Evolutionary conservation across 2,797 vertebrate species (phyloP).

Genomic region (Philypnodon macrostomus): DNA sequence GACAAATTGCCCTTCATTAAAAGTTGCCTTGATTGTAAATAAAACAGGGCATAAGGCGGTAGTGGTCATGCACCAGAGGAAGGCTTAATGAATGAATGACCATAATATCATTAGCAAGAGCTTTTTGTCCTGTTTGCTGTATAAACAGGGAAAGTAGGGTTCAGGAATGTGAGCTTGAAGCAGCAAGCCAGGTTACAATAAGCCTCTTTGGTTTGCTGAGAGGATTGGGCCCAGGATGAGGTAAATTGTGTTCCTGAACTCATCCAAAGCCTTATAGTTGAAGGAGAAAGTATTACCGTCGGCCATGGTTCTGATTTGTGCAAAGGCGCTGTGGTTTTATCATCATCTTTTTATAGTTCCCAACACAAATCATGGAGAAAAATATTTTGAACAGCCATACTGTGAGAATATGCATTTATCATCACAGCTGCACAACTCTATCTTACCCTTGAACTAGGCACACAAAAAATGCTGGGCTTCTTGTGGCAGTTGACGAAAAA

Average conservation of each 20-base stretch:
- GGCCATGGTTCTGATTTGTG: slow-evolving; percentile 29
- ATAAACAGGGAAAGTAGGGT: slow-evolving; percentile 40
- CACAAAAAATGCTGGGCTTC: slow-evolving; percentile 8
- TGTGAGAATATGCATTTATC: slow-evolving; percentile 17
- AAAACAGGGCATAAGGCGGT: slow-evolving; percentile 19
- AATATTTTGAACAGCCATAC: slow-evolving; percentile 10
- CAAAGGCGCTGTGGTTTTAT: slow-evolving; percentile 31
- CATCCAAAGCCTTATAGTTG: slow-evolving; percentile 55
- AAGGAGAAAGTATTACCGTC: slow-evolving; percentile 38
- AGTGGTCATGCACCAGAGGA: slow-evolving; percentile 20
- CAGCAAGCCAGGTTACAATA: slow-evolving; percentile 69
- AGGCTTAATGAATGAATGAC: slow-evolving; percentile 41
- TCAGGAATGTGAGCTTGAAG: slow-evolving; percentile 59
- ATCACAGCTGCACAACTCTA: slow-evolving; percentile 11
- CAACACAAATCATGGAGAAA: slow-evolving; percentile 25
- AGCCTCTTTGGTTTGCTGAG: slow-evolving; percentile 61
- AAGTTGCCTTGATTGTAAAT: slow-evolving; percentile 38
- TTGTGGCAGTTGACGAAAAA: slow-evolving; percentile 22
- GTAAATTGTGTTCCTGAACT: slow-evolving; percentile 65
- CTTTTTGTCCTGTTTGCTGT: slow-evolving; percentile 37
- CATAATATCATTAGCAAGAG: slow-evolving; percentile 55
- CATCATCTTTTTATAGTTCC: slow-evolving; percentile 7
- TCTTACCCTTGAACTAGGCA: slow-evolving; percentile 20
- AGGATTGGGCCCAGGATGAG: slow-evolving; percentile 63
- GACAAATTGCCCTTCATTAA: slow-evolving; percentile 34